A percentile compares a stretch with the other conserved stretches of the same genome.
phyloP scores from a whole-genome alignment of 2,888 invertebrate genomes.

The Lasioglossum malachurum region DNA sequence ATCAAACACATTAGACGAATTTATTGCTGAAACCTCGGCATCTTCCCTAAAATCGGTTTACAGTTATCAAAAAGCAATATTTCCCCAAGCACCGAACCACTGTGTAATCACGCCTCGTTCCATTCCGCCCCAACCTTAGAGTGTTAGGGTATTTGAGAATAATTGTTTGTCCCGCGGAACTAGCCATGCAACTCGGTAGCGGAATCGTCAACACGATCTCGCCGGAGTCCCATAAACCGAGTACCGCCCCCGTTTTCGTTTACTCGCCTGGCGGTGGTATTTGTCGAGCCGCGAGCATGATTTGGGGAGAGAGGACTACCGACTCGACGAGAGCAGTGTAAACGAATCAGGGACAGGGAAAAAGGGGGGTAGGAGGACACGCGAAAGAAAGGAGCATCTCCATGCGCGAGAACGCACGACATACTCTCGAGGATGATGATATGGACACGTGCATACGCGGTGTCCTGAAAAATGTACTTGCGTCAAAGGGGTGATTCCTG shows the following conservation, averaged over 20 bases:
- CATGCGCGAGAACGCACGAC: slow-evolving; percentile 14
- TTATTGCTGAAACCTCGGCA: background rate
- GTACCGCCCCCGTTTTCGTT: background rate
- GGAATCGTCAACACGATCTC: slow-evolving; percentile 2
- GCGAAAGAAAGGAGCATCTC: background rate
- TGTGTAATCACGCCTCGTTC: background rate
- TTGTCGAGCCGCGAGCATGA: slow-evolving; percentile 63
- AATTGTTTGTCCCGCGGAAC: background rate
- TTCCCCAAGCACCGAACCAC: background rate
- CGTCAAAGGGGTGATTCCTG: too few relatives aligned
- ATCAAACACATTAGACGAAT: too few relatives aligned
- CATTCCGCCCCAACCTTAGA: background rate
- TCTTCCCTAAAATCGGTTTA: background rate
- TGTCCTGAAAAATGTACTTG: too few relatives aligned
- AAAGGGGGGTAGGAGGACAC: background rate
- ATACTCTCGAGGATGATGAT: slow-evolving; percentile 17
- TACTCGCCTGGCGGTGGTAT: slow-evolving; percentile 48
- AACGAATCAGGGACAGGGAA: background rate
- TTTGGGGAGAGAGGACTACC: slow-evolving; percentile 60
- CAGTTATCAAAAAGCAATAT: background rate
- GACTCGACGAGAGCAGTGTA: background rate
- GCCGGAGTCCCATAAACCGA: background rate
- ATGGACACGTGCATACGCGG: background rate
- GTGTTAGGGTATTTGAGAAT: background rate
- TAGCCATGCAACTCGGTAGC: background rate